These are phyloP conservation scores for Sitta carolinensis DNA, from an alignment of 2,797 vertebrate species.

Conservation along the genomic window DNA sequence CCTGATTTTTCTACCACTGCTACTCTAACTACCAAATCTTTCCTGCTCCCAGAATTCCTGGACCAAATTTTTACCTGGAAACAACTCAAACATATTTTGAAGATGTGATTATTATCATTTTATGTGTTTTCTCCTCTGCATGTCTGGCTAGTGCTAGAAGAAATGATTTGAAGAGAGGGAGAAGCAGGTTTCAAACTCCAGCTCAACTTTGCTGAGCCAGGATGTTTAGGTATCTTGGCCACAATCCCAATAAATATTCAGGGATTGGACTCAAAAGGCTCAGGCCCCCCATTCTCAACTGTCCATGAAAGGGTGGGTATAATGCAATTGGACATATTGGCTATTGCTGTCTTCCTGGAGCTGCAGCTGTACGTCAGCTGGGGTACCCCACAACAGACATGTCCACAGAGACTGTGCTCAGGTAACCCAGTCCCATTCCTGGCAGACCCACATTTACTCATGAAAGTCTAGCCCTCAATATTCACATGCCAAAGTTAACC, in stretches of 20 bases:
- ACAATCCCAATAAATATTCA: background rate
- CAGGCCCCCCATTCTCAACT: background rate
- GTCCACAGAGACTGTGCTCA: background rate
- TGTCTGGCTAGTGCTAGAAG: background rate
- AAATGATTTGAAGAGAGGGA: background rate
- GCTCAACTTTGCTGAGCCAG: background rate
- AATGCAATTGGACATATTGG: background rate
- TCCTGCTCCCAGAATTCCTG: background rate
- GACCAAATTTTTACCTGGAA: background rate
- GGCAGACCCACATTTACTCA: background rate
- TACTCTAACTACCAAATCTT: background rate
- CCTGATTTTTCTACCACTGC: background rate
- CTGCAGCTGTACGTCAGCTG: background rate
- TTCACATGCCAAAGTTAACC: background rate
- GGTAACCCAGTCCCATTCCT: background rate
- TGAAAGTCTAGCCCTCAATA: background rate
- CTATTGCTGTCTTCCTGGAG: background rate
- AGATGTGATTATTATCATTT: background rate
- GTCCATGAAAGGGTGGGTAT: background rate
- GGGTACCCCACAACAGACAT: background rate
- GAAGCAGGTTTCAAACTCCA: background rate
- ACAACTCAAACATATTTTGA: background rate
- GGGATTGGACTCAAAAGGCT: background rate
- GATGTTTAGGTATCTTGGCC: background rate
- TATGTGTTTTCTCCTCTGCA: background rate